Percentiles rank a stretch among this genome's conserved stretches.
phyloP scores from a whole-genome alignment of 2,888 invertebrate genomes.

The Fragum fragum region DNA sequence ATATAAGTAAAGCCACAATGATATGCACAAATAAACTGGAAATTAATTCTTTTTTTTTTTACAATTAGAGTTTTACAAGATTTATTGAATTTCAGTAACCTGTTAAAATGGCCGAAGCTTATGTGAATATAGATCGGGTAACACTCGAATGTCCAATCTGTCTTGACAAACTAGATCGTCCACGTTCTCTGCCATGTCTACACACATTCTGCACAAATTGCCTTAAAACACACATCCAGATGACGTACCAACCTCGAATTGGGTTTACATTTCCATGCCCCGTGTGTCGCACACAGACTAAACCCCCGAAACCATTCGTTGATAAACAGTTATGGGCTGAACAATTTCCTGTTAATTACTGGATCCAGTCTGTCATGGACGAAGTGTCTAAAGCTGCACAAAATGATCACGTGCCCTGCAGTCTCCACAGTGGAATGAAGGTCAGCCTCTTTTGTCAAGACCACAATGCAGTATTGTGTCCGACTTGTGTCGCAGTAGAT shows the following conservation, averaged over 20 bases:
- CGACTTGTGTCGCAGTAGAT: conserved; percentile 63
- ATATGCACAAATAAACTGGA: no score
- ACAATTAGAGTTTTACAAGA: no score
- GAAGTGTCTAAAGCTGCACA: conserved; percentile 29
- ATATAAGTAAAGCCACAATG: no score
- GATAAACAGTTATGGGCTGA: conserved; percentile 59
- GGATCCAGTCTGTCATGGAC: conserved; percentile 63
- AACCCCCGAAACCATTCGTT: conserved; percentile 51
- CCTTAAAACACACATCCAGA: conserved; percentile 59
- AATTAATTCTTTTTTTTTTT: no score
- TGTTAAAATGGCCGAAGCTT: conserved; percentile 41
- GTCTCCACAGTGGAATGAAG: conserved; percentile 39
- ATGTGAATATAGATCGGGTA: conserved; percentile 32
- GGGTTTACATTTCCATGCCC: conserved; percentile 64
- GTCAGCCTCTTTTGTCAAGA: conserved; percentile 66
- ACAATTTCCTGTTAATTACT: conserved; percentile 68
- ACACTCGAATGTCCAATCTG: conserved; percentile 65
- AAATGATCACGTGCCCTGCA: conserved; percentile 33
- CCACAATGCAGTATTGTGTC: conserved; percentile 63
- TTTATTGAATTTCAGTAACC: no score
- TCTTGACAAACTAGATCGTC: conserved; percentile 57
- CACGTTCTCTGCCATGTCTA: conserved; percentile 68
- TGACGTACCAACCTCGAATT: conserved; percentile 22
- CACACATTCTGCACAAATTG: conserved; percentile 70
- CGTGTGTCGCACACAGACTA: conserved; percentile 60